A percentile compares a stretch with the other conserved stretches of the same genome.
Conservation (phyloP, 2,797 vertebrate genomes). For the Oreochromis mossambicus region DNA sequence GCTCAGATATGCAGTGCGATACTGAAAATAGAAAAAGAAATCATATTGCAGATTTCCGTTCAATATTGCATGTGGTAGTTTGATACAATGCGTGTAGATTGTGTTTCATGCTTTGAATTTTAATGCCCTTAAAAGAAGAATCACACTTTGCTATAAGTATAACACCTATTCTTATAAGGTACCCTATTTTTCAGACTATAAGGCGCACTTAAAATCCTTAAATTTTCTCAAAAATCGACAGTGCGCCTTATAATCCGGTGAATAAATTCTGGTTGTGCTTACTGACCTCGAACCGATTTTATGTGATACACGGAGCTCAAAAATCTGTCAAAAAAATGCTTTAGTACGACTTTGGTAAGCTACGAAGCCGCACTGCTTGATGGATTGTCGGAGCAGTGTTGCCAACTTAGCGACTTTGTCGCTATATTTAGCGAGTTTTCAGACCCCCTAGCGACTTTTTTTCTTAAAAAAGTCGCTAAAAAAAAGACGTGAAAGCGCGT, state of each 20-base stretch:
- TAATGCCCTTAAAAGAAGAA: neutral
- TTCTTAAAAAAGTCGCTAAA: too few relatives aligned
- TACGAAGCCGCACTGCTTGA: fast-evolving
- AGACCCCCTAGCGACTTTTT: too few relatives aligned
- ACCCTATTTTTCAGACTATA: neutral
- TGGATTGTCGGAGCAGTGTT: neutral
- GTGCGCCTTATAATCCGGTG: neutral
- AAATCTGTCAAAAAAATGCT: neutral
- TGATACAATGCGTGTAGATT: neutral
- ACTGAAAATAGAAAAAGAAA: neutral
- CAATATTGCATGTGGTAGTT: neutral
- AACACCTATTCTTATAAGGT: neutral
- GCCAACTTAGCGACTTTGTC: too few relatives aligned
- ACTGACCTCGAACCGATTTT: neutral
- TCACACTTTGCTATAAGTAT: neutral
- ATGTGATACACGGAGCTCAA: neutral
- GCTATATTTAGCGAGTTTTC: too few relatives aligned
- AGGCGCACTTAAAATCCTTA: neutral
- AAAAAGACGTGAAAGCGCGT: too few relatives aligned
- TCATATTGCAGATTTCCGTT: neutral
- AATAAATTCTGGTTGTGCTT: neutral
- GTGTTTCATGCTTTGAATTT: neutral
- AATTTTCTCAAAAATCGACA: neutral
- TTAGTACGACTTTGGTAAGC: neutral
- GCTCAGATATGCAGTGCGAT: neutral